Evolutionary conservation across 2,797 vertebrate species (phyloP).

Genomic region (Numenius phaeopus): DNA sequence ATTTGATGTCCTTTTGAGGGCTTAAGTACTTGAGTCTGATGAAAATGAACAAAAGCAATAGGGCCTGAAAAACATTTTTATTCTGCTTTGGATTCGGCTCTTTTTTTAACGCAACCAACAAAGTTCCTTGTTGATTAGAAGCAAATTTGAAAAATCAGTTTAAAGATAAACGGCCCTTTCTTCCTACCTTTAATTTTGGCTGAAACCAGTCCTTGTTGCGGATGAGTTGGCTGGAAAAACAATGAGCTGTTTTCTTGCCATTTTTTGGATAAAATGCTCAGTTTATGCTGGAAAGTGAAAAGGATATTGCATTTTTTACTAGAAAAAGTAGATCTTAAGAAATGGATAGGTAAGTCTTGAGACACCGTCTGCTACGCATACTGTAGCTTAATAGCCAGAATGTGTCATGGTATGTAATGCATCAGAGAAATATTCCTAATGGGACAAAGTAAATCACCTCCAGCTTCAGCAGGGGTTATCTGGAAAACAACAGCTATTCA

Average conservation of each 20-base stretch:
- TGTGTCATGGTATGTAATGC: neutral
- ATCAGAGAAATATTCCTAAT: neutral
- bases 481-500: neutral
- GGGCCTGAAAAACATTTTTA: neutral
- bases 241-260: neutral
- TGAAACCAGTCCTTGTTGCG: neutral
- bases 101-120: neutral
- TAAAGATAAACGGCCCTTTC: neutral
- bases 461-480: neutral
- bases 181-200: conserved; percentile 3
- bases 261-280: neutral
- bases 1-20: neutral
- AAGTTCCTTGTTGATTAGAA: neutral
- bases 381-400: neutral
- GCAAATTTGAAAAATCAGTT: neutral
- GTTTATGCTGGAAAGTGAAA: neutral
- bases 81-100: neutral
- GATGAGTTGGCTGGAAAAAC: neutral
- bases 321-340: neutral
- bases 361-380: neutral
- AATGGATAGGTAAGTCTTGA: neutral
- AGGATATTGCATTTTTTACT: neutral
- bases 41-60: neutral
- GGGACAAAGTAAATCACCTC: neutral
- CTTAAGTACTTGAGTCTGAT: neutral